Evolutionary conservation across 1,140 invertebrate genomes (phyloP).

Genomic region (Neuroterus valhalla): DNA sequence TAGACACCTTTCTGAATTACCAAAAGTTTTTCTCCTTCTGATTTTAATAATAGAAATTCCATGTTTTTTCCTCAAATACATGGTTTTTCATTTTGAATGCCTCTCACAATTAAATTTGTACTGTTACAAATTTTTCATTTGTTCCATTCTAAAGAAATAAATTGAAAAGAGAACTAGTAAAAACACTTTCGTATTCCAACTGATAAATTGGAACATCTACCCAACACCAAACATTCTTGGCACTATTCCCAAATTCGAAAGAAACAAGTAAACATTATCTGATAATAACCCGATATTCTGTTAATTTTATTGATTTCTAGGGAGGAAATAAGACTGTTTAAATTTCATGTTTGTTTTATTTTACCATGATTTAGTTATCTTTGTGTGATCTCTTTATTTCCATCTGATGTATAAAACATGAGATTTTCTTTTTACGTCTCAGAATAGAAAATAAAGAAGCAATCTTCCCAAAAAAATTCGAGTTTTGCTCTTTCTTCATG

Average conservation of each 20-base stretch:
- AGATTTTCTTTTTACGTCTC: neutral
- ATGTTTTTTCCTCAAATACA: too few relatives aligned
- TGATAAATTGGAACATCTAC: slow-evolving; percentile 39
- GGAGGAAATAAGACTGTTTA: neutral
- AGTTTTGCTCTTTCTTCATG: neutral
- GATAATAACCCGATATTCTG: neutral
- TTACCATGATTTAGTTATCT: neutral
- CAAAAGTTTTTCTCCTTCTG: too few relatives aligned
- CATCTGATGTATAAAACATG: too few relatives aligned
- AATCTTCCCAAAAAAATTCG: neutral
- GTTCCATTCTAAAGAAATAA: too few relatives aligned
- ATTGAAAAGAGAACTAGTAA: neutral
- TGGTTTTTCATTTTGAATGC: too few relatives aligned
- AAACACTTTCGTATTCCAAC: slow-evolving; percentile 37
- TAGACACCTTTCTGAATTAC: too few relatives aligned
- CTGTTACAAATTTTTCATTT: too few relatives aligned
- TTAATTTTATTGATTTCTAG: neutral
- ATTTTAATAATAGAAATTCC: too few relatives aligned
- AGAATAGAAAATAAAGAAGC: neutral
- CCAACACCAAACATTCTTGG: neutral
- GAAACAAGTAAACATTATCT: slow-evolving; percentile 10
- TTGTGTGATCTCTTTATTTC: too few relatives aligned
- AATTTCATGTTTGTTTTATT: neutral
- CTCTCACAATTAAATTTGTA: too few relatives aligned
- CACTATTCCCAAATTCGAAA: neutral